These are phyloP conservation scores for Synodontis membranacea DNA, from an alignment of 2,113 vertebrate species.

Conservation along the genomic window DNA sequence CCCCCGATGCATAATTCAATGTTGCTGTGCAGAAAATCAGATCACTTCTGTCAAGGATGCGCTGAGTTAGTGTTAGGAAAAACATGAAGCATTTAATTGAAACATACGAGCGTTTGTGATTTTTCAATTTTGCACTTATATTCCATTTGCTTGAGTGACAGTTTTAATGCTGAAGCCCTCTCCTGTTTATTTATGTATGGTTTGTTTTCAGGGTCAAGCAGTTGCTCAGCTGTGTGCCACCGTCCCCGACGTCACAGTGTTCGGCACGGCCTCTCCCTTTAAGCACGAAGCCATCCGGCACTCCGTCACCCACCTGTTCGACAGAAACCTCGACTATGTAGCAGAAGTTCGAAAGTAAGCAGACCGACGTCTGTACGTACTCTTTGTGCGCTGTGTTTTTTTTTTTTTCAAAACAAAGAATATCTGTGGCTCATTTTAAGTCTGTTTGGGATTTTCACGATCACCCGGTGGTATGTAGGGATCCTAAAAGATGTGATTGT, in stretches of 20 bases:
- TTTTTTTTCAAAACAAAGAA: background rate
- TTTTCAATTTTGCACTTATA: background rate
- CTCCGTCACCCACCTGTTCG: constrained; percentile 92
- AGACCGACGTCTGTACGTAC: background rate
- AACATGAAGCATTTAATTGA: background rate
- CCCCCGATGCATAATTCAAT: background rate
- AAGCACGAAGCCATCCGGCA: constrained; percentile 95
- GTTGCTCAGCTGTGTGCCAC: constrained; percentile 96
- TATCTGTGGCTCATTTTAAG: background rate
- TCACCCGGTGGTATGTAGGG: no score
- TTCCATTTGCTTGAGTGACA: background rate
- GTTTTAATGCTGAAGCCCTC: background rate
- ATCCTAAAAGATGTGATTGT: background rate
- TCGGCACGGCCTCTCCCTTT: constrained; percentile 92
- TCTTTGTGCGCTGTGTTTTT: background rate
- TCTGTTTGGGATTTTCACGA: background rate
- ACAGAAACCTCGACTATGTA: constrained; percentile 92
- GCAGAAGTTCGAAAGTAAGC: constrained; percentile 96
- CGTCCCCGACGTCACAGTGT: constrained; percentile 87
- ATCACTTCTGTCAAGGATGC: constrained; percentile 5
- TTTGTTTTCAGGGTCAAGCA: constrained; percentile 86
- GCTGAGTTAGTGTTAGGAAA: background rate
- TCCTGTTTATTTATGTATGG: constrained; percentile 39
- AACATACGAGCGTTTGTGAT: background rate
- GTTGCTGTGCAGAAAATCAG: background rate